Evolutionary conservation across 2,888 invertebrate genomes (phyloP), one percentile per base, ranked within the genome.

Genomic region (Masnerella sp.): DNA sequence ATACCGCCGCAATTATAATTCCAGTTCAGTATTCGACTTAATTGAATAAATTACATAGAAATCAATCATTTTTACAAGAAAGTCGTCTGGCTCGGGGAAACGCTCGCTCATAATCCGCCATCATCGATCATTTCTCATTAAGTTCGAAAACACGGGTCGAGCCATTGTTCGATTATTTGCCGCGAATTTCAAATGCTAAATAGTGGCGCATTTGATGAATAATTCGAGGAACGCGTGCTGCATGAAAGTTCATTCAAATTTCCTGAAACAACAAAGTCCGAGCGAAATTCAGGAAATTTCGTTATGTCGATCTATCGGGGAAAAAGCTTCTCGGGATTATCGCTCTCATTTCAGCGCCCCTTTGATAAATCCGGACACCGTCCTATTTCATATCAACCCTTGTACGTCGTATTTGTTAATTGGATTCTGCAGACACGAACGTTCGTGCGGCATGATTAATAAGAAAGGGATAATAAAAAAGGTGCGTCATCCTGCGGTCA

Each of bases 351-450:
- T 69, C 43, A 51, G 20, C 59, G 40, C 54, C 69, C 49, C 22
- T 62, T 61, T 54, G 61, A 69, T 62, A 54, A 69, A 69, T 61
- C 47, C 69, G 52, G 30, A 69, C 52, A 59, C 36, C 52, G 62
- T 69, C 61, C 61, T 38, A 69, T 69, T 61, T 52, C 61, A 54
- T 54, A 69, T 54, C 69, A 69, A 61, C 69, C 69, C 69, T 61
- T 69, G 61, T 38, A 61, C 52, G 43, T 38, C 47, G 61, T 69
- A 69, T 69, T 69, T 69, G 69, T 62, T 69, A 69, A 69, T 69
- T 69, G 69, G 69, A 62, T 69, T 69, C 32, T 11, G 54, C 38
- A 61, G 61, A 61, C 47, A 11, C 17, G 68, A 32, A 51, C 52
- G 61, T 61, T 62, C 61, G 61, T 54, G 40, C 18, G 47, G 47